A percentile compares a stretch with the other conserved stretches of the same genome.
Evolutionary conservation across 2,888 invertebrate genomes (phyloP).

Genomic region (Mesorhabditis spiculigera): DNA sequence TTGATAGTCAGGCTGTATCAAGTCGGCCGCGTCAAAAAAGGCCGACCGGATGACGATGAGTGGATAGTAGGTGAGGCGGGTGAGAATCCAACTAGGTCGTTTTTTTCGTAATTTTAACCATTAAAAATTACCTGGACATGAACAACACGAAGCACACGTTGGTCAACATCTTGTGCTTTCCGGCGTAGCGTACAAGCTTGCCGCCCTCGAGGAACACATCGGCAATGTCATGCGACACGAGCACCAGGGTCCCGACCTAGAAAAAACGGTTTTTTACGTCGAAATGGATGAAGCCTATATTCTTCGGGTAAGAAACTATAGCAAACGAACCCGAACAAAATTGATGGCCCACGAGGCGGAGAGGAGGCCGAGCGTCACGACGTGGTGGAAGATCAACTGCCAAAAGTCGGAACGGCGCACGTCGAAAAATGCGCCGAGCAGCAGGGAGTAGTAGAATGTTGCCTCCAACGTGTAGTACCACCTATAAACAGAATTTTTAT

Average conservation of each 20-base stretch:
- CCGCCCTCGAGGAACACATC: slow-evolving; percentile 61
- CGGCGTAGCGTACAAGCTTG: slow-evolving; percentile 49
- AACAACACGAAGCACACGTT: slow-evolving; percentile 48
- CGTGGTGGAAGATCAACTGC: slow-evolving; percentile 62
- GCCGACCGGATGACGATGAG: slow-evolving; percentile 48
- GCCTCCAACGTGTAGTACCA: slow-evolving; percentile 63
- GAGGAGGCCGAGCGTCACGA: slow-evolving; percentile 61
- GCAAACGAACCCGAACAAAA: slow-evolving; percentile 28
- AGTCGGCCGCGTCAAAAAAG: slow-evolving; percentile 41
- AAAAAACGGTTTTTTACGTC: slow-evolving; percentile 8
- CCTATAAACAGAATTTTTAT: slow-evolving; percentile 26
- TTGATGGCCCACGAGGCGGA: slow-evolving; percentile 60
- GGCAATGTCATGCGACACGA: slow-evolving; percentile 61
- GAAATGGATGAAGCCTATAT: too few relatives aligned
- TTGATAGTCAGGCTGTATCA: slow-evolving; percentile 52
- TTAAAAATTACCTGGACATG: slow-evolving; percentile 29
- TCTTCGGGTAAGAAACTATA: too few relatives aligned
- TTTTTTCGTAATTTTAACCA: neutral
- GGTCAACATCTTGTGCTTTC: slow-evolving; percentile 29
- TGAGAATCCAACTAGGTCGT: slow-evolving; percentile 43
- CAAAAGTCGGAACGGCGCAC: slow-evolving; percentile 62
- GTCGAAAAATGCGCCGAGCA: slow-evolving; percentile 55
- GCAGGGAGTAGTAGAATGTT: slow-evolving; percentile 62
- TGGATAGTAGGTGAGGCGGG: slow-evolving; percentile 49
- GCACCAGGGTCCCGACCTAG: slow-evolving; percentile 59